A percentile compares a stretch with the other conserved stretches of the same genome.
These are phyloP conservation scores for Polietes domitor DNA, from an alignment of 2,888 invertebrate species.

Conservation along the genomic window DNA sequence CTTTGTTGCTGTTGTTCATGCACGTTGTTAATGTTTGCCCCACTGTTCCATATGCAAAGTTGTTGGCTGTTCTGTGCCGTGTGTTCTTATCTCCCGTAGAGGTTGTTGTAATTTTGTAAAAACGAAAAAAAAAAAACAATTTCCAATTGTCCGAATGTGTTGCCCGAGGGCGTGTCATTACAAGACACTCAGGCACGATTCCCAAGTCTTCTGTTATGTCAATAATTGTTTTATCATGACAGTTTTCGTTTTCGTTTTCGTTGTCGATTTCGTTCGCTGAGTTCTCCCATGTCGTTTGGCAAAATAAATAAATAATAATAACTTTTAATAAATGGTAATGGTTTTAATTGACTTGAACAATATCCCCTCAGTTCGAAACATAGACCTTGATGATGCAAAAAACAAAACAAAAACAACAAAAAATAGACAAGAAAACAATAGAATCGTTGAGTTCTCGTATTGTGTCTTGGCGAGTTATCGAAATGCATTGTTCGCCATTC, in stretches of 20 bases:
- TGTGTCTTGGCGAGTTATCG: conserved; percentile 22
- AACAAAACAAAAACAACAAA: not conserved
- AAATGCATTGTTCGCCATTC: not conserved
- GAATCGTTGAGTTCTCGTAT: not conserved
- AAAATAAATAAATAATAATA: conserved; percentile 56
- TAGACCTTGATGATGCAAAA: conserved; percentile 63
- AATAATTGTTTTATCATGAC: conserved; percentile 68
- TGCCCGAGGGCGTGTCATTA: conserved; percentile 67
- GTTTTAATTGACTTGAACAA: conserved; percentile 64
- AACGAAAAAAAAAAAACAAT: not conserved
- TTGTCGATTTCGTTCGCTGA: conserved; percentile 23
- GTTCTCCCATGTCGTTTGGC: conserved; percentile 26
- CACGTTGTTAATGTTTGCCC: conserved; percentile 13
- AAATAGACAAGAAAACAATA: conserved; percentile 31
- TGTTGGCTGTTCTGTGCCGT: not conserved
- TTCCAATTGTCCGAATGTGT: conserved; percentile 63
- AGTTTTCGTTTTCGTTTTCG: conserved; percentile 45
- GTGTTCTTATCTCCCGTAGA: conserved; percentile 18
- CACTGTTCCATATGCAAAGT: conserved; percentile 58
- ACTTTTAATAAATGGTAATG: conserved; percentile 56
- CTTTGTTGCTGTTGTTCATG: not conserved
- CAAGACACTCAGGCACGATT: conserved; percentile 66
- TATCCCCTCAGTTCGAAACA: not conserved
- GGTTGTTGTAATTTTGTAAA: conserved; percentile 40
- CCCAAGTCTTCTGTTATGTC: conserved; percentile 64